phyloP scores from a whole-genome alignment of 2,113 vertebrate genomes.

The Okapia johnstoni region DNA sequence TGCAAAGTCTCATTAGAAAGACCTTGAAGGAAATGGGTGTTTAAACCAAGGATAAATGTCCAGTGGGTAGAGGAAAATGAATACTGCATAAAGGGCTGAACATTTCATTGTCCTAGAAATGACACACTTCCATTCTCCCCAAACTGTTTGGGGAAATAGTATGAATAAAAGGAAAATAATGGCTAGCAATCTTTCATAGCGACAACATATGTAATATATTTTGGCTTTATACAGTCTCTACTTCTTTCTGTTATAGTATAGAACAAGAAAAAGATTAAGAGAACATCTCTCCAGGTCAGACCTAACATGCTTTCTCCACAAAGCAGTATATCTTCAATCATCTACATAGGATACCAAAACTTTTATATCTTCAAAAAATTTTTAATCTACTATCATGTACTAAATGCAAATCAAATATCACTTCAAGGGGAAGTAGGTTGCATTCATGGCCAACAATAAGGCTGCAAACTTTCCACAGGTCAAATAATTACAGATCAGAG shows the following conservation, averaged over 20 bases:
- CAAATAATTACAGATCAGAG: background rate
- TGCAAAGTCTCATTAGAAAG: constrained; percentile 55
- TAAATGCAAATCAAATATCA: background rate
- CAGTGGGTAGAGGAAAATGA: constrained; percentile 30
- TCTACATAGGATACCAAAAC: background rate
- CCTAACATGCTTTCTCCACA: background rate
- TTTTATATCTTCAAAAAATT: background rate
- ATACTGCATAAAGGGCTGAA: background rate
- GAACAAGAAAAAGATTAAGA: background rate
- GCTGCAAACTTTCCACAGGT: background rate
- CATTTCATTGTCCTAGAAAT: background rate
- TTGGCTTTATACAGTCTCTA: background rate
- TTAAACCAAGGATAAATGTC: constrained; percentile 48
- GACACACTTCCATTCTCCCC: background rate
- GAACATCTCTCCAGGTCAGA: background rate
- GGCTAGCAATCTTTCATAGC: background rate
- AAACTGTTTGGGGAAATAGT: background rate
- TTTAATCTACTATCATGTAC: background rate
- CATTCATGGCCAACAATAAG: background rate
- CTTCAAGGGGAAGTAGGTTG: background rate
- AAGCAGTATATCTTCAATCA: background rate
- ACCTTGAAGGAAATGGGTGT: constrained; percentile 45
- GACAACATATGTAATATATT: background rate
- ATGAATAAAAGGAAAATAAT: background rate
- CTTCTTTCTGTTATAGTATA: background rate